Evolutionary conservation across 2,113 vertebrate species (phyloP).

Genomic region (Nyctibius bracteatus): DNA sequence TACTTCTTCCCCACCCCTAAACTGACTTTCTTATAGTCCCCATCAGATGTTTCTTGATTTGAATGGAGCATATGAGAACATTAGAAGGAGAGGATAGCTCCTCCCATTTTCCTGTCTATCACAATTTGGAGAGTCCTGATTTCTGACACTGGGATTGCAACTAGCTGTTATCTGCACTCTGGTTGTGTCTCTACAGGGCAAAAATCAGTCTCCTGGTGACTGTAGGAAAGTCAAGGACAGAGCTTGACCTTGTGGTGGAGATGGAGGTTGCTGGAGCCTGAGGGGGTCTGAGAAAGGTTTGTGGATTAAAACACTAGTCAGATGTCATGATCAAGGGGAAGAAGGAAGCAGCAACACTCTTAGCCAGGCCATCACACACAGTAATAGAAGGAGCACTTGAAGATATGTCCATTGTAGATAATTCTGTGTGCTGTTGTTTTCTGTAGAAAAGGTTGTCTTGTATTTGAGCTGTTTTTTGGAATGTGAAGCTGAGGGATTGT

Average conservation of each 20-base stretch:
- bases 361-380: not conserved
- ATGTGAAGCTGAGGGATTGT: not conserved
- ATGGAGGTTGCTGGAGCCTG: not conserved
- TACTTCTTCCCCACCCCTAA: not conserved
- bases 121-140: not conserved
- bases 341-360: not conserved
- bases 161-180: not conserved
- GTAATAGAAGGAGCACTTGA: not conserved
- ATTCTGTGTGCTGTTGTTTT: not conserved
- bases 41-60: not conserved
- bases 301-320: not conserved
- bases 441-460: not conserved
- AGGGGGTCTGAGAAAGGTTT: not conserved
- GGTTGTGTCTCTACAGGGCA: accelerated
- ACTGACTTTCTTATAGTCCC: not conserved
- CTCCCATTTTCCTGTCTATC: not conserved
- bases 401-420: not conserved
- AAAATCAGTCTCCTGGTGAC: not conserved
- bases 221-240: not conserved
- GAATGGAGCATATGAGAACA: not conserved
- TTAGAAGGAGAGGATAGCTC: not conserved
- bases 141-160: not conserved
- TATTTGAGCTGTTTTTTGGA: not conserved
- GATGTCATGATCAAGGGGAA: not conserved
- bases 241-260: not conserved